Base-by-base conservation (phyloP, 2,797 vertebrate species). In the Buceros bicornis region DNA sequence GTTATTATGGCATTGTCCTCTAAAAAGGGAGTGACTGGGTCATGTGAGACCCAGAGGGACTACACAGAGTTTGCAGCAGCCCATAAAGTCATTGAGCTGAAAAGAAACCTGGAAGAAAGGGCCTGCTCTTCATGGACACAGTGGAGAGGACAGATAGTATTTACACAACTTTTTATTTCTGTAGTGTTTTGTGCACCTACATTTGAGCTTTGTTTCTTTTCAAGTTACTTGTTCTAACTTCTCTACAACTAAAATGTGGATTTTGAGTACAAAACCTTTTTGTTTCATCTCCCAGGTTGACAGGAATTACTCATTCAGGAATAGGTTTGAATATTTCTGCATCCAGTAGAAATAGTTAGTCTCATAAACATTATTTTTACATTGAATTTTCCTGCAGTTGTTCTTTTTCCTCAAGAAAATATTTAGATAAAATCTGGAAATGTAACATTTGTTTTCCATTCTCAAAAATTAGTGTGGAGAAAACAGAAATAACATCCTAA, bases 101-200 rank as follows among this genome's bases (percentile, higher is more conserved):
- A 95, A 90, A 93, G 70, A 95, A 81, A 88, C 26, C 53, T 89
- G 73, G 14, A 87, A 94, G 66, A 76, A 95, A 76, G 24, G 13
- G 72, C 16, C 11, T 21, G 14, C 9, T 91, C 37, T 87, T 95
- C 85, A 93, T 91, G 65, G 80, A 86, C 79, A 81, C 15, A 65
- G 9, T 16, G 25, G 22, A 10, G 28, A 78, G 16, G 16, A 42
- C 71, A 61, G 57, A 28, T 8, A 50, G 17, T 35, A 42, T 43
- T 86, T 64, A 40, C 6, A 28, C 0, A 3, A 7, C 12, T 21
- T 88, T 74, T 79, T 26, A 66, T 78, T 89, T 80, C 69, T 80
- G 4, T 28, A 22, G 11, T 28, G 45, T 58, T 82, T 54, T 29
- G 4, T 56, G 54, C 2, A 54, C 5, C 5, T 43, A n/a, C 2